Conservation (phyloP, 2,797 vertebrate species). For the Sylvilagus floridanus region DNA sequence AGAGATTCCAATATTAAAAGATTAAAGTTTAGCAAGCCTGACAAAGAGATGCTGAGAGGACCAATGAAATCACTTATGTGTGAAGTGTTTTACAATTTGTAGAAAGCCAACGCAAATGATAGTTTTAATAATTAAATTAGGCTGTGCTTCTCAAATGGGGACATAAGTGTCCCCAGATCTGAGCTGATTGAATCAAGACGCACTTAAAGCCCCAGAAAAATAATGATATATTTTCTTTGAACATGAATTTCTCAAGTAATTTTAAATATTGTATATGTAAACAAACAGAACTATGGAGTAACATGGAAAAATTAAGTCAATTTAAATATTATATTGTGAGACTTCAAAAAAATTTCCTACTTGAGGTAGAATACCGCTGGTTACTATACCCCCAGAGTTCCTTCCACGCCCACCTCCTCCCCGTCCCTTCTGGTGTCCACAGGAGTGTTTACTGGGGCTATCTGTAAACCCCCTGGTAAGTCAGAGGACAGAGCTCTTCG, state of each 20-base stretch:
- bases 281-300: background rate
- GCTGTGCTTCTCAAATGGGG: background rate
- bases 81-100: slow-evolving; percentile 17
- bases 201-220: slow-evolving; percentile 13
- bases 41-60: slow-evolving; percentile 30
- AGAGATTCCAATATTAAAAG: background rate
- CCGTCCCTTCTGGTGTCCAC: background rate
- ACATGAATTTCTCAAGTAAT: slow-evolving; percentile 44
- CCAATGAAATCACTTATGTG: background rate
- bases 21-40: background rate
- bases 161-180: background rate
- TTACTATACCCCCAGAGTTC: background rate
- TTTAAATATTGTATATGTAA: slow-evolving; percentile 37
- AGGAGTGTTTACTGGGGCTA: background rate
- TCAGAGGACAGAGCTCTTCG: background rate
- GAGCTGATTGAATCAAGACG: slow-evolving; percentile 34
- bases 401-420: background rate
- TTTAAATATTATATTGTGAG: slow-evolving; percentile 25
- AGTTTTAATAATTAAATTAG: slow-evolving; percentile 63
- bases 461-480: background rate
- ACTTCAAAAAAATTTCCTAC: slow-evolving; percentile 38
- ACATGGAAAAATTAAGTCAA: slow-evolving; percentile 10
- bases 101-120: background rate
- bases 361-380: background rate
- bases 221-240: slow-evolving; percentile 32